phyloP scores from a whole-genome alignment of 2,797 vertebrate genomes.

The Tokudaia tokunoshimensis region DNA sequence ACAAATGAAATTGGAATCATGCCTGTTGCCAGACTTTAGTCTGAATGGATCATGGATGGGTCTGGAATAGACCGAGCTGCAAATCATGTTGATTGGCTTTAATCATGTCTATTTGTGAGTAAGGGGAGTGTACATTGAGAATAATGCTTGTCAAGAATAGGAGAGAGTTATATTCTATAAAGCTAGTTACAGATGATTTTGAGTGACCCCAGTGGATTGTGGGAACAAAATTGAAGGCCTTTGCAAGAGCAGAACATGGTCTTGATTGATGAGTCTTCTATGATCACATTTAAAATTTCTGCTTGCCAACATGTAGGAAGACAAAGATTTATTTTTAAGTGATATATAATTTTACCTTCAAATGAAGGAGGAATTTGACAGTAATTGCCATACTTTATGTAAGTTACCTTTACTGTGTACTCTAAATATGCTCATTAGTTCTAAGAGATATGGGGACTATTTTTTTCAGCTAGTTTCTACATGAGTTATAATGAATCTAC shows the following conservation, averaged over 20 bases:
- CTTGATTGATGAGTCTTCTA: background rate
- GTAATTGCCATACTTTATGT: background rate
- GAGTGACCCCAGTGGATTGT: background rate
- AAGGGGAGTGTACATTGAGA: no score
- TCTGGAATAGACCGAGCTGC: background rate
- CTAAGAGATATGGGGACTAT: background rate
- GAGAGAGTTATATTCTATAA: background rate
- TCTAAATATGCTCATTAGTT: background rate
- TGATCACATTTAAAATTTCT: background rate
- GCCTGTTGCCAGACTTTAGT: background rate
- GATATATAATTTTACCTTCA: background rate
- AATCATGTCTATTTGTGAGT: background rate
- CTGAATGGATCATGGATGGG: fast-evolving
- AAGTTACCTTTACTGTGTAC: background rate
- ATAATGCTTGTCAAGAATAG: no score
- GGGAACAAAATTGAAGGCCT: background rate
- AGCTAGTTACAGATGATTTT: background rate
- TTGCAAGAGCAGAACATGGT: background rate
- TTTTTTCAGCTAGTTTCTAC: background rate
- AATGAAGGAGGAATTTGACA: background rate
- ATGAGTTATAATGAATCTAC: background rate
- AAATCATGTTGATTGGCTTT: no score
- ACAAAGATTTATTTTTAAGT: background rate
- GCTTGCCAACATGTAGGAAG: background rate
- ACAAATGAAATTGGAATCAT: background rate